A percentile compares a stretch with the other conserved stretches of the same genome.
Evolutionary conservation across 2,797 vertebrate genomes (phyloP).

Genomic region (Syndactyla subalaris): DNA sequence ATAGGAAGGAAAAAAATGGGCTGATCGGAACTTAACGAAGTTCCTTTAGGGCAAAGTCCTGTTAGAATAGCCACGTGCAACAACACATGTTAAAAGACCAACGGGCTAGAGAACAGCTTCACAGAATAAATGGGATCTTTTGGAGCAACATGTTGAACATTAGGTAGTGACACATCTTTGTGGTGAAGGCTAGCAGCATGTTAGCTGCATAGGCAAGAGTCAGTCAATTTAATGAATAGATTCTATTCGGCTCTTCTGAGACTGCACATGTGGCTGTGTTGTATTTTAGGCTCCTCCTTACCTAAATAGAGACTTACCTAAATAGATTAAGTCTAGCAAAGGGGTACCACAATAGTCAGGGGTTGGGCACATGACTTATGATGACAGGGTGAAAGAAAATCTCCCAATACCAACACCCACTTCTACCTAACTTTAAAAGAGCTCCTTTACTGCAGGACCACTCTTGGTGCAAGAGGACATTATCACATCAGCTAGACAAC

Average conservation of each 20-base stretch:
- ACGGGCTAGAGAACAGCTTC: neutral
- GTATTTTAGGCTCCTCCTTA: neutral
- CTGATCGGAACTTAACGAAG: neutral
- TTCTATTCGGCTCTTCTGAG: neutral
- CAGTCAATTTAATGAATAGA: neutral
- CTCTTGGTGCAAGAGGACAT: neutral
- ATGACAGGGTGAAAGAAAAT: neutral
- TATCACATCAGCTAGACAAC: neutral
- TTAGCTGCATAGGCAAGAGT: neutral
- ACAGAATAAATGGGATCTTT: neutral
- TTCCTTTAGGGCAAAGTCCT: neutral
- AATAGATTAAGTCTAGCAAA: neutral
- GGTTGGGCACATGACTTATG: neutral
- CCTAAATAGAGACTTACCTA: neutral
- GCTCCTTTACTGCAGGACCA: neutral
- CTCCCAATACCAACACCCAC: accelerated
- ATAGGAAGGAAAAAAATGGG: neutral
- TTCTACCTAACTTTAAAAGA: neutral
- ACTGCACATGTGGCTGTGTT: neutral
- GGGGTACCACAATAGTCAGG: neutral
- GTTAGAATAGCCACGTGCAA: neutral
- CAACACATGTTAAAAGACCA: neutral
- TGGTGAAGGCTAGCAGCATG: neutral
- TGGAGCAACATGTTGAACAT: neutral
- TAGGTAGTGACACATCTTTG: neutral